A percentile compares a stretch with the other conserved stretches of the same genome.
phyloP scores from a whole-genome alignment of 2,113 vertebrate species.

The Psettodes erumei region DNA sequence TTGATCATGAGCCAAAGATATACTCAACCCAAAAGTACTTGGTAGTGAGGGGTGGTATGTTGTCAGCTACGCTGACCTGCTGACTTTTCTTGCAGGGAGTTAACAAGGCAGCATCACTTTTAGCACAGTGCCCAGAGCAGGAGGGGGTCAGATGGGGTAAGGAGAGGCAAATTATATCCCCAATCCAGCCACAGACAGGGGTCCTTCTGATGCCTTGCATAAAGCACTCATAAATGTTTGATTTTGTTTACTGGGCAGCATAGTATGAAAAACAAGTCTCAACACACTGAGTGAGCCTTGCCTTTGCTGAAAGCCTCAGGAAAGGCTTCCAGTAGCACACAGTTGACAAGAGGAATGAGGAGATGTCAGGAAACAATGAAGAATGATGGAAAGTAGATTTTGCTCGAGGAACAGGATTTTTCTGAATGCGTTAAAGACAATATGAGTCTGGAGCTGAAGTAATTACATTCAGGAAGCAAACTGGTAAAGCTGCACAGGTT shows the following conservation, averaged over 20 bases:
- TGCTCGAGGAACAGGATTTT: constrained; percentile 41
- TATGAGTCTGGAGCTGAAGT: constrained; percentile 24
- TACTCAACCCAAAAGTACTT: background rate
- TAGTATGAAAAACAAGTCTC: constrained; percentile 63
- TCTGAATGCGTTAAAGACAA: constrained; percentile 21
- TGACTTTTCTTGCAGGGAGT: constrained; percentile 52
- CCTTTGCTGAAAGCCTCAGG: constrained; percentile 42
- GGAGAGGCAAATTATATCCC: constrained; percentile 59
- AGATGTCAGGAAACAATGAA: constrained; percentile 39
- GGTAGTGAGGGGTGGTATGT: background rate
- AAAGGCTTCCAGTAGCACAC: constrained; percentile 41
- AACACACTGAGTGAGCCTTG: constrained; percentile 36
- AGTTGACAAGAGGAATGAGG: constrained; percentile 58
- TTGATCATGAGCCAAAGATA: background rate
- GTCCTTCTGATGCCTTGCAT: constrained; percentile 56
- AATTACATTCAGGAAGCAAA: constrained; percentile 39
- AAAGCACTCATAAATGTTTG: constrained; percentile 74
- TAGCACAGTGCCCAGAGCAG: constrained; percentile 50
- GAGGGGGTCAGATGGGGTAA: constrained; percentile 33
- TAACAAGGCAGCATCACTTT: constrained; percentile 56
- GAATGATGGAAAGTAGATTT: constrained; percentile 30
- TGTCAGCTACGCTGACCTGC: constrained; percentile 38
- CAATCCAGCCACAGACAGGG: constrained; percentile 44
- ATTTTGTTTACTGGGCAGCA: constrained; percentile 70
- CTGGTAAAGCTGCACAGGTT: constrained; percentile 13